These are phyloP conservation scores for Syngnathus acus DNA, from an alignment of 2,797 vertebrate genomes.

Conservation along the genomic window DNA sequence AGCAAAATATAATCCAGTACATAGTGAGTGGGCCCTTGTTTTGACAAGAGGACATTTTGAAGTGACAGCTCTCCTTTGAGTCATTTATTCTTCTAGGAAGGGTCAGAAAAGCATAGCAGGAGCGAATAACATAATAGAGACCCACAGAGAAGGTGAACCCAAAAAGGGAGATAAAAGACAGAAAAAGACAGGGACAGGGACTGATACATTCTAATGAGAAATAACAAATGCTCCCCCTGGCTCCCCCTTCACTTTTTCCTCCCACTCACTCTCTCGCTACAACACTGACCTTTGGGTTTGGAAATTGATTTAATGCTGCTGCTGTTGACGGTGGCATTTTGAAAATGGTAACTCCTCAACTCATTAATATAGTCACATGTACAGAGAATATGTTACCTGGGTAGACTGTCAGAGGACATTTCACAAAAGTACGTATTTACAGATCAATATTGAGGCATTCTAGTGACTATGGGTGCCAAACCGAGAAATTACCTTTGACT, in stretches of 20 bases:
- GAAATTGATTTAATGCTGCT: slow-evolving; percentile 77
- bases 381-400: slow-evolving; percentile 53
- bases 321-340: slow-evolving; percentile 75
- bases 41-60: slow-evolving; percentile 61
- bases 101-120: slow-evolving; percentile 33
- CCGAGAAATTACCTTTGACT: slow-evolving; percentile 35
- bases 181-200: slow-evolving; percentile 30
- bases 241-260: slow-evolving; percentile 53
- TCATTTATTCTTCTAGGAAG: slow-evolving; percentile 53
- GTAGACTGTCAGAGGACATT: slow-evolving; percentile 39
- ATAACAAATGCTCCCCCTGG: slow-evolving; percentile 63
- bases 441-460: slow-evolving; percentile 46
- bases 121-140: slow-evolving; percentile 20
- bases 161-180: slow-evolving; percentile 33
- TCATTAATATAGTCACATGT: slow-evolving; percentile 72
- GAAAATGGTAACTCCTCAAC: slow-evolving; percentile 71
- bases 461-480: slow-evolving; percentile 30
- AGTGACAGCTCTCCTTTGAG: slow-evolving; percentile 54
- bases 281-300: slow-evolving; percentile 73
- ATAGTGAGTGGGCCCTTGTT: slow-evolving; percentile 55
- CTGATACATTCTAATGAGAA: slow-evolving; percentile 71
- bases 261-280: slow-evolving; percentile 54
- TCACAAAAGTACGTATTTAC: slow-evolving; percentile 45
- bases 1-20: background rate
- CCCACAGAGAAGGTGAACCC: background rate